These are phyloP conservation scores for Tenrec ecaudatus DNA, from an alignment of 2,113 vertebrate species.

Conservation along the genomic window DNA sequence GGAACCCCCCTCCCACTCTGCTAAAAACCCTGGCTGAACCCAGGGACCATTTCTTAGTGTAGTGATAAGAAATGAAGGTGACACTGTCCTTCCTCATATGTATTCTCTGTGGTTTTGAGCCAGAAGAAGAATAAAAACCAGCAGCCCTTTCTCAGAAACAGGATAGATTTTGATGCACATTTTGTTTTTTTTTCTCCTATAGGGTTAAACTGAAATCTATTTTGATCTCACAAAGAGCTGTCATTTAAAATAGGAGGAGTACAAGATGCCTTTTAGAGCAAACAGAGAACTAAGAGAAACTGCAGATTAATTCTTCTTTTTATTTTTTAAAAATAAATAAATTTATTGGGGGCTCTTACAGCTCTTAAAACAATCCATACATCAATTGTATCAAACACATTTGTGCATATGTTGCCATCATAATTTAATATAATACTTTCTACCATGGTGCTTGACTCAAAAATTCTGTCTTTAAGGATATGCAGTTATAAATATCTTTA, in stretches of 20 bases:
- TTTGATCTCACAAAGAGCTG: background rate
- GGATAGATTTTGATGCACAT: background rate
- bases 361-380: too few species aligned
- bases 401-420: too few species aligned
- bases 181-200: background rate
- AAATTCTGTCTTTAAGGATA: too few species aligned
- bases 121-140: background rate
- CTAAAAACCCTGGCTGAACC: background rate
- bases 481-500: too few species aligned
- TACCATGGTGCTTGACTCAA: too few species aligned
- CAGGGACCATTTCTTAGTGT: background rate
- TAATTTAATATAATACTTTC: too few species aligned
- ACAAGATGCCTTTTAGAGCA: conserved; percentile 3
- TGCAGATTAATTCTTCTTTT: background rate
- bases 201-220: conserved; percentile 26
- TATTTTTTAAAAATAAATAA: background rate
- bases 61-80: background rate
- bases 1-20: background rate
- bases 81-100: background rate
- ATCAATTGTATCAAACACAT: too few species aligned
- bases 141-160: background rate
- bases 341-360: too few species aligned
- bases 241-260: conserved; percentile 40
- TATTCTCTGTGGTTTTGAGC: conserved; percentile 7
- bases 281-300: conserved; percentile 18